phyloP scores from a whole-genome alignment of 2,797 vertebrate genomes.

The Sternotherus odoratus region DNA sequence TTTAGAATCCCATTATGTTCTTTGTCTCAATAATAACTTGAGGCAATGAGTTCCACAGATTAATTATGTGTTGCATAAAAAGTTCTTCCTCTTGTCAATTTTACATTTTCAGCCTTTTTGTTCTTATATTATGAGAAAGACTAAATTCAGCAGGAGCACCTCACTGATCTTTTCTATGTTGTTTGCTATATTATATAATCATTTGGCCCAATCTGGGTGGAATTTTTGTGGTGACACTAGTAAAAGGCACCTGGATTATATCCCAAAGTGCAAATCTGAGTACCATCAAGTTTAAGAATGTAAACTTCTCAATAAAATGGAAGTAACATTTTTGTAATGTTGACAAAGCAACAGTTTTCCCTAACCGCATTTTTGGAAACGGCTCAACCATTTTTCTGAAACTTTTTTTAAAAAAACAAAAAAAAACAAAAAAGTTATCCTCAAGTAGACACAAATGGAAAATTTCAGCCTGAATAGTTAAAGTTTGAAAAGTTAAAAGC shows the following conservation, averaged over 20 bases:
- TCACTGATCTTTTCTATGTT: neutral
- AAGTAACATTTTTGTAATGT: neutral
- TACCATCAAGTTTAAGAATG: neutral
- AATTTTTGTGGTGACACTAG: neutral
- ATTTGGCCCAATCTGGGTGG: neutral
- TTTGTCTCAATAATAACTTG: neutral
- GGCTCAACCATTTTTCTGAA: neutral
- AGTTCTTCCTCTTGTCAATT: neutral
- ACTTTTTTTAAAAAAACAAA: neutral
- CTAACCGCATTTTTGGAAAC: neutral
- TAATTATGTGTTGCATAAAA: neutral
- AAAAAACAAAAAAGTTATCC: neutral
- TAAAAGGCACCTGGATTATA: neutral
- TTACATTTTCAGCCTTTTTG: neutral
- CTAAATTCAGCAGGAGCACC: neutral
- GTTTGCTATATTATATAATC: neutral
- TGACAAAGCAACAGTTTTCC: neutral
- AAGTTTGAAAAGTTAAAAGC: neutral
- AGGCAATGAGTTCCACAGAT: neutral
- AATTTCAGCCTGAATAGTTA: neutral
- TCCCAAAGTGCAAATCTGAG: neutral
- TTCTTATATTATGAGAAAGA: neutral
- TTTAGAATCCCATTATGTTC: neutral
- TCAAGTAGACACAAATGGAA: fast-evolving
- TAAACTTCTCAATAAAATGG: neutral